A percentile compares a stretch with the other conserved stretches of the same genome.
These are phyloP conservation scores for Clarias laeviceps DNA, from an alignment of 2,797 vertebrate genomes.

Conservation along the genomic window DNA sequence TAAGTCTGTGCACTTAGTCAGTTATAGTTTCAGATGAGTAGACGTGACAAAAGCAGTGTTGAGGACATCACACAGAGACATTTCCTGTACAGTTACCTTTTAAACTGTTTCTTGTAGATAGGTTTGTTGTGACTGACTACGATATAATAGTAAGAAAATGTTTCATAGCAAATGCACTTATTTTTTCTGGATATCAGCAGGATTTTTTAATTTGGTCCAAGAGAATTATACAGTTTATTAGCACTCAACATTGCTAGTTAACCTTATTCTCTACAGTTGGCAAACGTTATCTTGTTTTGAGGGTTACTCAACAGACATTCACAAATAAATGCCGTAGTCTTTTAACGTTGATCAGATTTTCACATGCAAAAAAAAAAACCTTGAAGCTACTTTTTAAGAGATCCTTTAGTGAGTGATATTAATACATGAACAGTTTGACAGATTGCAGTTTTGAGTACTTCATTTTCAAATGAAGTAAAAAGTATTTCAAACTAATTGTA, in stretches of 20 bases:
- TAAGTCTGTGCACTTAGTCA: not conserved
- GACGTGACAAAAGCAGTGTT: not conserved
- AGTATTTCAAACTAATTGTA: too few relatives aligned
- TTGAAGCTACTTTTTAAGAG: not conserved
- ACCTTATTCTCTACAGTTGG: not conserved
- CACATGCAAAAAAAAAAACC: not conserved
- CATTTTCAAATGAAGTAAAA: too few relatives aligned
- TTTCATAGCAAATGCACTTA: not conserved
- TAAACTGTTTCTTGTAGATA: not conserved
- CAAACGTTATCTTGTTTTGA: not conserved
- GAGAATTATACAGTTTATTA: not conserved
- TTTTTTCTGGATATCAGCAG: not conserved
- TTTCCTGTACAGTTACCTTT: not conserved
- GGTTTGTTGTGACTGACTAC: not conserved
- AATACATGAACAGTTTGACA: not conserved
- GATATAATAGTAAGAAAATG: not conserved
- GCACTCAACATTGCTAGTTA: not conserved
- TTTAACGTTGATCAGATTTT: not conserved
- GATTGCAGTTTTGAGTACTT: too few relatives aligned
- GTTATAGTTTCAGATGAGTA: not conserved
- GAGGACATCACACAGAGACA: not conserved
- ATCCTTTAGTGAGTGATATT: not conserved
- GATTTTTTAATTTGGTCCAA: not conserved
- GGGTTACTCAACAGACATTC: conserved; percentile 38
- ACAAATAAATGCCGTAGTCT: conserved; percentile 37